phyloP scores from a whole-genome alignment of 2,888 invertebrate species.

The Pycnomerus fuliginosus region DNA sequence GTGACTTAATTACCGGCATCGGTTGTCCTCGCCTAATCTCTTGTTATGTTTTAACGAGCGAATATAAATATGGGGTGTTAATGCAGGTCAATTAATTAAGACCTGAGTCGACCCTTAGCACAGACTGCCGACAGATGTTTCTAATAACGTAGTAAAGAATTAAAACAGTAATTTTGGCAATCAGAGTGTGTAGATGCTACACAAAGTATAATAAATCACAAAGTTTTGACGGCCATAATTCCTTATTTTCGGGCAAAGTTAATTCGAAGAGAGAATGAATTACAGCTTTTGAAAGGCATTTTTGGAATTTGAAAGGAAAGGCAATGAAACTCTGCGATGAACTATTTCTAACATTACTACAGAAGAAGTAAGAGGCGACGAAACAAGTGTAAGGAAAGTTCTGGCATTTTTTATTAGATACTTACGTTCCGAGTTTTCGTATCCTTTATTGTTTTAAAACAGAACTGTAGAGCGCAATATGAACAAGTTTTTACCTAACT shows the following conservation, averaged over 20 bases:
- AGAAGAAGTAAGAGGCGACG: too few relatives aligned
- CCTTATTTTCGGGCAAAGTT: conserved; percentile 7
- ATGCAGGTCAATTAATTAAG: conserved; percentile 9
- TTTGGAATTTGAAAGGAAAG: conserved; percentile 18
- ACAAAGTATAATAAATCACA: background rate
- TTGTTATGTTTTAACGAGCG: conserved; percentile 10
- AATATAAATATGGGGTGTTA: conserved; percentile 16
- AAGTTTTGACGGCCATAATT: conserved; percentile 7
- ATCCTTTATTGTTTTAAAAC: conserved; percentile 27
- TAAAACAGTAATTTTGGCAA: background rate
- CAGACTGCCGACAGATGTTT: conserved; percentile 2
- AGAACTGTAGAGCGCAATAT: conserved; percentile 21
- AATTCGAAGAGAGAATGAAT: conserved; percentile 17
- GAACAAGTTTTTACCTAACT: conserved; percentile 26
- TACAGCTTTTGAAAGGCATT: conserved; percentile 16
- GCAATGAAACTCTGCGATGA: conserved; percentile 13
- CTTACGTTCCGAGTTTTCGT: conserved; percentile 26
- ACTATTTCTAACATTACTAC: conserved; percentile 25
- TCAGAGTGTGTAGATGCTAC: background rate
- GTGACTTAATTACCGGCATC: too few relatives aligned
- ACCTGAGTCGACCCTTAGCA: conserved; percentile 2
- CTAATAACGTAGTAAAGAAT: conserved; percentile 3
- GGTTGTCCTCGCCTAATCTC: too few relatives aligned
- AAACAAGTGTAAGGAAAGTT: conserved; percentile 31
- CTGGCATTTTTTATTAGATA: conserved; percentile 28